Evolutionary conservation across 1,140 invertebrate species (phyloP).

Genomic region (Psix sp.): DNA sequence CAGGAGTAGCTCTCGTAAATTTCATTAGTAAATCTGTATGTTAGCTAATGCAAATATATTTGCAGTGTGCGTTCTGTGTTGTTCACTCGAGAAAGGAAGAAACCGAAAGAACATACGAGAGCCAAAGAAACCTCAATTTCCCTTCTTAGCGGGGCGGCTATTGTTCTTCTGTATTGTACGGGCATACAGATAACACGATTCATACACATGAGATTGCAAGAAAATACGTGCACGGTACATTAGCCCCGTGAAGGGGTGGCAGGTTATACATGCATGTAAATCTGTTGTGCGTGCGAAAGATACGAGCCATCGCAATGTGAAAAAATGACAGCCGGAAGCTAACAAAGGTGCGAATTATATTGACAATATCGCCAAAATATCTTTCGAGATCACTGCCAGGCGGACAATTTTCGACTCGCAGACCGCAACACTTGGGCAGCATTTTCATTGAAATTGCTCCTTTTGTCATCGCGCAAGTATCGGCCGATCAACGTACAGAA

Average conservation of each 20-base stretch:
- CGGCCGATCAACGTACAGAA: background rate
- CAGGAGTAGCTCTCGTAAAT: constrained; percentile 13
- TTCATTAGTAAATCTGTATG: constrained; percentile 34
- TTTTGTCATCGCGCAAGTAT: background rate
- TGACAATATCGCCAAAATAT: constrained; percentile 28
- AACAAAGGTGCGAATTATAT: constrained; percentile 51
- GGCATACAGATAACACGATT: constrained; percentile 34
- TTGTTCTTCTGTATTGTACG: constrained; percentile 42
- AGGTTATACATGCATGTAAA: constrained; percentile 41
- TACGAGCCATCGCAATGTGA: constrained; percentile 16
- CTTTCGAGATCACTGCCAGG: background rate
- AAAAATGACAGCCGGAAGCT: constrained; percentile 40
- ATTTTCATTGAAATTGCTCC: background rate
- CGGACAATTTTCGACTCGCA: constrained; percentile 2
- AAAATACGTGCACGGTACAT: constrained; percentile 39
- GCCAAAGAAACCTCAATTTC: constrained; percentile 48
- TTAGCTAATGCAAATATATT: constrained; percentile 35
- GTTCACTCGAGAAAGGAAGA: constrained; percentile 12
- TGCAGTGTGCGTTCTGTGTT: constrained; percentile 20
- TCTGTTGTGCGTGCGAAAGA: constrained; percentile 30
- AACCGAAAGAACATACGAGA: constrained; percentile 15
- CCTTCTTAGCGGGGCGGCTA: constrained; percentile 18
- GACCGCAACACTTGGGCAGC: background rate
- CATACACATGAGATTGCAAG: constrained; percentile 31
- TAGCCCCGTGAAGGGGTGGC: constrained; percentile 20